These are phyloP conservation scores for Eufriesea mexicana DNA, from an alignment of 1,140 invertebrate genomes.

Conservation along the genomic window DNA sequence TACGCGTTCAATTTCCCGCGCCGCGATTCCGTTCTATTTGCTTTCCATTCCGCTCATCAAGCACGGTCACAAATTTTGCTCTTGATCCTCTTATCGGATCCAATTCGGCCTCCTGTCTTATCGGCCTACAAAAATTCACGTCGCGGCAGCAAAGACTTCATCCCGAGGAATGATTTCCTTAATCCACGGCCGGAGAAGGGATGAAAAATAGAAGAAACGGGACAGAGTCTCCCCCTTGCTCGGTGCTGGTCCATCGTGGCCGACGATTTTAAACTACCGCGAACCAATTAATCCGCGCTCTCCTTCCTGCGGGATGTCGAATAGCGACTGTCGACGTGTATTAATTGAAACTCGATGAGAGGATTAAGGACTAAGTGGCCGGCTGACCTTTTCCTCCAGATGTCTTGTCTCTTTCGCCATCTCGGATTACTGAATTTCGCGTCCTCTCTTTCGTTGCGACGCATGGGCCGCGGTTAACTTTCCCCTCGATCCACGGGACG, in stretches of 20 bases:
- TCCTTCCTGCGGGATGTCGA: background rate
- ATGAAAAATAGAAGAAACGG: background rate
- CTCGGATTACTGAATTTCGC: background rate
- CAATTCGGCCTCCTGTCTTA: conserved; percentile 35
- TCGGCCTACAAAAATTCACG: conserved; percentile 24
- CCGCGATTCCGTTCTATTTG: background rate
- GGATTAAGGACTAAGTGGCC: conserved; percentile 48
- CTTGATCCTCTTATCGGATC: conserved; percentile 42
- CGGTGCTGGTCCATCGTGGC: background rate
- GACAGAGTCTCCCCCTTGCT: too few species aligned
- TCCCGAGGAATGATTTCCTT: conserved; percentile 33
- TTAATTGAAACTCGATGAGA: conserved; percentile 60
- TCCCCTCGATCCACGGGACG: too few species aligned
- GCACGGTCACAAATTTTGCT: conserved; percentile 25
- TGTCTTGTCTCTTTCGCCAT: background rate
- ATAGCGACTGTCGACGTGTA: conserved; percentile 16
- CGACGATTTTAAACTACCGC: conserved; percentile 4
- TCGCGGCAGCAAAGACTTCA: conserved; percentile 14
- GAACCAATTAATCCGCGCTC: conserved; percentile 33
- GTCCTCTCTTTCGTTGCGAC: background rate
- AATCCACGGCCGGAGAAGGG: background rate
- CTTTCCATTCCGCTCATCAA: conserved; percentile 7
- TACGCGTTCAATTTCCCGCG: background rate
- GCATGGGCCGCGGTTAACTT: background rate
- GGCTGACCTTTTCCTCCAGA: conserved; percentile 10